These are phyloP conservation scores for Ammodytes dubius DNA, from an alignment of 2,113 vertebrate species.

Conservation along the genomic window DNA sequence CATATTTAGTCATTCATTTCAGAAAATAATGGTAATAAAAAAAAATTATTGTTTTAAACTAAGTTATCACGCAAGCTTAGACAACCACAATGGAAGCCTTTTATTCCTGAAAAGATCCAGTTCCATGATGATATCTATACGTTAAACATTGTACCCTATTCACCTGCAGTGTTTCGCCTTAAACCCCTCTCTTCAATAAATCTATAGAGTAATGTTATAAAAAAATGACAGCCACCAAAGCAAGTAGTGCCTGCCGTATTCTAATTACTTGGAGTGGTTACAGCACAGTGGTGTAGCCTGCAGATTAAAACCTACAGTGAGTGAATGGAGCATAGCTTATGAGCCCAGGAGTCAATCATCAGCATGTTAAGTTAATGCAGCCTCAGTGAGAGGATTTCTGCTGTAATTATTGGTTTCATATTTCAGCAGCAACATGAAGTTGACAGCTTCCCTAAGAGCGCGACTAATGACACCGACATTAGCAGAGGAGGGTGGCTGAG, in stretches of 20 bases:
- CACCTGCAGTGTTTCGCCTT: no score
- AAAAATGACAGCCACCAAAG: background rate
- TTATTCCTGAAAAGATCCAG: no score
- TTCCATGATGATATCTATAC: no score
- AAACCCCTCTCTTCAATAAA: background rate
- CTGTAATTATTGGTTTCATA: conserved; percentile 75
- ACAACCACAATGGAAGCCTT: no score
- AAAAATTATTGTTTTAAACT: no score
- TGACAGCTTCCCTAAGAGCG: conserved; percentile 58
- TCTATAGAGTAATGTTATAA: background rate
- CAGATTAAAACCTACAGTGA: conserved; percentile 28
- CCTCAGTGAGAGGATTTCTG: conserved; percentile 53
- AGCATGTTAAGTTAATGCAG: conserved; percentile 60
- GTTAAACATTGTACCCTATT: no score
- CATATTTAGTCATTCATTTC: no score
- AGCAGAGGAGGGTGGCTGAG: conserved; percentile 41
- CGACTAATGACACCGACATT: conserved; percentile 52
- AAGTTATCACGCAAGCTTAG: no score
- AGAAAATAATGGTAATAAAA: no score
- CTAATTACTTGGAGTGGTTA: conserved; percentile 9
- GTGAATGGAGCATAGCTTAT: conserved; percentile 1
- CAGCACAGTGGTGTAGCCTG: background rate
- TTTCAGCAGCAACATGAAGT: conserved; percentile 67
- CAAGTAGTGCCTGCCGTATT: background rate
- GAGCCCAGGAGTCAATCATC: conserved; percentile 63